Evolutionary conservation across 2,888 invertebrate species (phyloP), one percentile per base, ranked within the genome.

Genomic region (Isoperla grammatica): DNA sequence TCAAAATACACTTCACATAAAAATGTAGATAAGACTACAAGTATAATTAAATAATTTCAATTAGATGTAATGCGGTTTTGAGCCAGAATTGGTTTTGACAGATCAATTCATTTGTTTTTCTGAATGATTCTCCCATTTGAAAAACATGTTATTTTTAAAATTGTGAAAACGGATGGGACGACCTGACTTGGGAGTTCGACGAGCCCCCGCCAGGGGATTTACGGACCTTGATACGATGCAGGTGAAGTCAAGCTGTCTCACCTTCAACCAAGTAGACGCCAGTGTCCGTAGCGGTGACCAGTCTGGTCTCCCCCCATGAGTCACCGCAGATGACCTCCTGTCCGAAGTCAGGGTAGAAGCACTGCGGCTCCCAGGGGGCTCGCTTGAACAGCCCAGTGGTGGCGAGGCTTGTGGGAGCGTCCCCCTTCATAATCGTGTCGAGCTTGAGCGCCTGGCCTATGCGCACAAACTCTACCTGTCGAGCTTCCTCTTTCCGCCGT

Each of bases 291-390:
- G 83, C 82, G 42, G 88, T 76, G 57, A 88, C 74, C 57, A 88
- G 75, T 63, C 79, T 75, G 67, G 81, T 81, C 63, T 85, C 84
- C 15, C 82, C 81, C 84, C 87, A 88, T 5, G 87, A 85, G 70
- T 89, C 88, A 0, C 87, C 87, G 66, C 85, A 83, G 48, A 81
- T 71, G 37, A 88, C 76, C 71, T 82, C 78, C 74, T 81, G 78
- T 2, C 81, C 80, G 70, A 88, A 86, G 67, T 87, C 85, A 2
- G 85, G 87, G 77, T 90, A 88, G 70, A 91, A 88, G 69, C 88
- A 87, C 57, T 85, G 83, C 1, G 88, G 92, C 71, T 93, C 92
- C 93, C 94, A 94, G 0, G 93, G 93, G 65, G 90, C 87, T 61
- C 90, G 81, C 66, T 89, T 86, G 69, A 86, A 81, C 54, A 87